Conservation (phyloP, 2,797 vertebrate species). For the Aphelocoma californica region DNA sequence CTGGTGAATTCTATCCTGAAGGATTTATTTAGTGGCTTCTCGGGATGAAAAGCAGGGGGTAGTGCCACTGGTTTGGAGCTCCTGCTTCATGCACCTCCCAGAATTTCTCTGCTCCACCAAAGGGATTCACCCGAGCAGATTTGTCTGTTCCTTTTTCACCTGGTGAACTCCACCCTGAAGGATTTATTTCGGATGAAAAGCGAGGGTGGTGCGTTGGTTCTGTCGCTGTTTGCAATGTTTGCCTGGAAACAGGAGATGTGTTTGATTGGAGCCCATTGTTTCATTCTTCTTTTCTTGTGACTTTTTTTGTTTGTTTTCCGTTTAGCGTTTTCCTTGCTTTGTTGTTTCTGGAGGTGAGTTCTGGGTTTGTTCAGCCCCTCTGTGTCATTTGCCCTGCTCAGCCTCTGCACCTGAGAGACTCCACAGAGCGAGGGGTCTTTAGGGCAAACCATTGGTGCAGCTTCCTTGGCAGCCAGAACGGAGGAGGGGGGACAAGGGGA, state of each 20-base stretch:
- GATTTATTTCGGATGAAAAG: neutral
- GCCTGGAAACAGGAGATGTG: neutral
- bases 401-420: neutral
- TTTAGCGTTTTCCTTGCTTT: constrained; percentile 49
- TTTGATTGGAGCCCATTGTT: neutral
- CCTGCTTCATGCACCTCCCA: neutral
- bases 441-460: constrained; percentile 54
- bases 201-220: neutral
- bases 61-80: neutral
- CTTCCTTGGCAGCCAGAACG: neutral
- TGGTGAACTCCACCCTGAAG: no score
- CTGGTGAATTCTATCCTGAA: neutral
- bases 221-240: neutral
- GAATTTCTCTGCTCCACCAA: no score
- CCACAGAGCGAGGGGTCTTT: neutral
- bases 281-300: constrained; percentile 9
- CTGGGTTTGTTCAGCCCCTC: constrained; percentile 1
- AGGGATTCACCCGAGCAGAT: no score
- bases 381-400: neutral
- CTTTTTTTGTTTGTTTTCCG: constrained; percentile 20
- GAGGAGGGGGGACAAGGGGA: neutral
- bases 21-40: neutral
- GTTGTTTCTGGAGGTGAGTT: constrained; percentile 50
- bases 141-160: no score
- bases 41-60: no score